These are phyloP conservation scores for Zaprionus bogoriensis DNA, from an alignment of 2,888 invertebrate species.

Conservation along the genomic window DNA sequence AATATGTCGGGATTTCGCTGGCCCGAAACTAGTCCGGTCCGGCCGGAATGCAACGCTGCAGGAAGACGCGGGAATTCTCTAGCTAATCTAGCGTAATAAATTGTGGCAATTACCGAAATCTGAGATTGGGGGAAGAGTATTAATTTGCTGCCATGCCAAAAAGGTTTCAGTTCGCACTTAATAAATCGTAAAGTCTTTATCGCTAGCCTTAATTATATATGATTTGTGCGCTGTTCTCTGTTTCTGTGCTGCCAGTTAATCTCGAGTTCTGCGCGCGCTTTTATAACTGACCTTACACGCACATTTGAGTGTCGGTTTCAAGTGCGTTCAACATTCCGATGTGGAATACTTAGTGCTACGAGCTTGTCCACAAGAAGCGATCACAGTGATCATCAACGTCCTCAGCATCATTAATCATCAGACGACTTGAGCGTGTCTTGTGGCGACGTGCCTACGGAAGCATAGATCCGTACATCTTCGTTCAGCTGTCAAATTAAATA, in stretches of 20 bases:
- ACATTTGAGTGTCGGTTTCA: constrained; percentile 27
- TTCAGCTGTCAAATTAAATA: neutral
- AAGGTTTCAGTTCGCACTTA: neutral
- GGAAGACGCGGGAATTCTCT: neutral
- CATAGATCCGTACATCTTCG: constrained; percentile 27
- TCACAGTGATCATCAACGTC: constrained; percentile 28
- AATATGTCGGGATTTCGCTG: neutral
- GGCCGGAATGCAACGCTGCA: too few relatives aligned
- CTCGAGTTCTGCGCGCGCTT: too few relatives aligned
- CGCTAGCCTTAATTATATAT: neutral
- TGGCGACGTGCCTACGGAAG: constrained; percentile 45
- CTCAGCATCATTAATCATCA: constrained; percentile 10
- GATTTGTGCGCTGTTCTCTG: neutral
- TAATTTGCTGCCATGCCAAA: neutral
- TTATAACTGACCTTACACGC: constrained; percentile 43
- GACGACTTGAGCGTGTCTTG: constrained; percentile 12
- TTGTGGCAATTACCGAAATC: neutral
- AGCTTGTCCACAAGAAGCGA: constrained; percentile 4
- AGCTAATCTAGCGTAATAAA: neutral
- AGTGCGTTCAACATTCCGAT: constrained; percentile 19
- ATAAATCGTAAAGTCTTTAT: neutral
- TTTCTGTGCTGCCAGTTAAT: neutral
- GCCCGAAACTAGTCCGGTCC: too few relatives aligned
- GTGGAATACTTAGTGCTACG: constrained; percentile 21
- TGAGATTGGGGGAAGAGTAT: too few relatives aligned